Conservation (phyloP, 2,113 vertebrate genomes). For the Hemichromis elongatus region DNA sequence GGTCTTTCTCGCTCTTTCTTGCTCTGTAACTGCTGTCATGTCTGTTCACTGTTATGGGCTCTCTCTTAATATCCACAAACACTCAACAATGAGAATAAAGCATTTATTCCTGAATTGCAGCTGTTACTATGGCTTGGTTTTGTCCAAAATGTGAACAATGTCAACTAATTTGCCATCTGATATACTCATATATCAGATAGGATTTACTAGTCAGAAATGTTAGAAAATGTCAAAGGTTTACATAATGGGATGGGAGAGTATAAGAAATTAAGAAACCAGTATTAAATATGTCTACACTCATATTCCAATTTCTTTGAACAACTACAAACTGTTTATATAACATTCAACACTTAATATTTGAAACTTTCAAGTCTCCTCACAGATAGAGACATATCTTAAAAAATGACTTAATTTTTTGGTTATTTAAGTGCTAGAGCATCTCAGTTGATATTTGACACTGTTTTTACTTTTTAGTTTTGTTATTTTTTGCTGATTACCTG, state of each 20-base stretch:
- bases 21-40: constrained; percentile 34
- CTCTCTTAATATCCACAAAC: constrained; percentile 18
- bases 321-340: neutral
- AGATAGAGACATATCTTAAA: too few relatives aligned
- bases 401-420: too few relatives aligned
- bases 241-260: neutral
- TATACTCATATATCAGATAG: too few relatives aligned
- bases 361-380: too few relatives aligned
- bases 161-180: neutral
- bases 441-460: too few relatives aligned
- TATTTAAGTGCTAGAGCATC: too few relatives aligned
- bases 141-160: neutral
- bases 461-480: too few relatives aligned
- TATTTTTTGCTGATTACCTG: too few relatives aligned
- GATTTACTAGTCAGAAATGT: neutral
- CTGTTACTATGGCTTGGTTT: neutral
- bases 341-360: too few relatives aligned
- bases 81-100: constrained; percentile 55
- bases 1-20: constrained; percentile 8
- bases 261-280: neutral
- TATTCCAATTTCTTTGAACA: neutral
- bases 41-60: constrained; percentile 26
- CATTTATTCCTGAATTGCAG: constrained; percentile 22
- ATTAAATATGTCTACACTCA: neutral
- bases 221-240: neutral